Conservation (phyloP, 2,113 vertebrate species). For the Mellivora capensis region DNA sequence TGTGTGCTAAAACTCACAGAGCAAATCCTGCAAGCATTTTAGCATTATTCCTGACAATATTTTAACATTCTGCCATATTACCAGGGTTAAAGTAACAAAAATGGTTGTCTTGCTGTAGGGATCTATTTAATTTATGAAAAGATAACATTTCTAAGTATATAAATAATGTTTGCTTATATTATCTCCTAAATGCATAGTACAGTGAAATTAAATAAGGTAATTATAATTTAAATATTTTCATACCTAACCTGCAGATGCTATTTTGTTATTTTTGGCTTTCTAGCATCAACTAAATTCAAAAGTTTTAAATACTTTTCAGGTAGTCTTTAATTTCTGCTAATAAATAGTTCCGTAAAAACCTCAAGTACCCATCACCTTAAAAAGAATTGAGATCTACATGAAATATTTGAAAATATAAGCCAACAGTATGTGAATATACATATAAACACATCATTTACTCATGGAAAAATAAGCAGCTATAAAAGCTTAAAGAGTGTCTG, state of each 20-base stretch:
- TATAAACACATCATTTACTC: slow-evolving; percentile 76
- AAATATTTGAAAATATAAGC: slow-evolving; percentile 73
- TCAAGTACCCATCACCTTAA: slow-evolving; percentile 67
- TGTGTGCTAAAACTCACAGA: background rate
- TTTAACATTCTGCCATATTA: slow-evolving; percentile 21
- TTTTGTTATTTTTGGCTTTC: slow-evolving; percentile 69
- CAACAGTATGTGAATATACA: slow-evolving; percentile 55
- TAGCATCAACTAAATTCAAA: slow-evolving; percentile 46
- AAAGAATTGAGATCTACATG: slow-evolving; percentile 66
- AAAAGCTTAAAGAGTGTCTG: slow-evolving; percentile 72
- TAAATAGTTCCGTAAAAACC: slow-evolving; percentile 48
- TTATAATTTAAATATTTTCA: slow-evolving; percentile 68
- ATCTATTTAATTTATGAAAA: slow-evolving; percentile 53
- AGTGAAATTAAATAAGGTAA: slow-evolving; percentile 62
- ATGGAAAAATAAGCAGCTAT: slow-evolving; percentile 78
- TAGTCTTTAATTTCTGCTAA: slow-evolving; percentile 70
- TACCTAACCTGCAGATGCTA: slow-evolving; percentile 49
- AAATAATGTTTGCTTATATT: slow-evolving; percentile 24
- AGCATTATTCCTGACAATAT: background rate
- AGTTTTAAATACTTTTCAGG: slow-evolving; percentile 45
- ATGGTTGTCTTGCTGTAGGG: background rate
- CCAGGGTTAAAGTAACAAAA: slow-evolving; percentile 32
- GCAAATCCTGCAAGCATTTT: background rate
- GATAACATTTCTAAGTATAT: slow-evolving; percentile 55
- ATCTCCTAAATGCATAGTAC: slow-evolving; percentile 45